Base-by-base conservation (phyloP, 2,797 vertebrate genomes). In the Chloroceryle amazona region DNA sequence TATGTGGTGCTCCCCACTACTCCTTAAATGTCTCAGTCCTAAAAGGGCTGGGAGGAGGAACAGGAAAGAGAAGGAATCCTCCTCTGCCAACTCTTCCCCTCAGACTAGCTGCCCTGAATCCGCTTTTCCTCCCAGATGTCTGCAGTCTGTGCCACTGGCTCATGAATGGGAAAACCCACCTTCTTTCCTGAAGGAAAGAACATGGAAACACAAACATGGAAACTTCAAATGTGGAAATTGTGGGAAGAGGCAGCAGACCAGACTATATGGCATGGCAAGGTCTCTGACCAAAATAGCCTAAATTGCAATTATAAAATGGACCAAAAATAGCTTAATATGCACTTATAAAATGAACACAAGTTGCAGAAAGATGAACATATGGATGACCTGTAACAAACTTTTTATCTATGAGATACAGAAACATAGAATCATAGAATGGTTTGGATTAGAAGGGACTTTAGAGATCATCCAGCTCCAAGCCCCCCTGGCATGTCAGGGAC, bases 1-100 rank as follows among this genome's bases (percentile, higher is more conserved):
- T 41, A 11, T 0, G 2, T n/a, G 23, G 16, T 58, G 39, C 28
- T 79, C 15, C 11, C 23, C 8, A 3, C 15, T 33, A 31, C 23
- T 60, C 54, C n/a, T 55, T 46, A 41, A 61, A 72, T 1, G 1
- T 19, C 41, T 65, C 39, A 44, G 58, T 84, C 63, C 18, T 49
- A 28, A 37, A 82, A 66, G 17, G 22, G 11, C 1, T 49, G 26
- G 41, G 19, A 84, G 19, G 8, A 65, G 31, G 60, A 86, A 62
- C 3, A 29, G 6, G 13, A 22, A 67, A n/a, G 35, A 47, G 25
- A 29, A 51, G 28, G 52, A 60, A 13, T 6, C 19, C 22, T 67
- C 20, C 41, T 49, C 25, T 81, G 44, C 22, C 44, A 52, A 4
- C 17, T 42, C 17, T 60, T 2, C 7, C 9, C 5, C 22, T 92